Conservation (phyloP, 1,140 invertebrate genomes). For the Drosophila insularis region DNA sequence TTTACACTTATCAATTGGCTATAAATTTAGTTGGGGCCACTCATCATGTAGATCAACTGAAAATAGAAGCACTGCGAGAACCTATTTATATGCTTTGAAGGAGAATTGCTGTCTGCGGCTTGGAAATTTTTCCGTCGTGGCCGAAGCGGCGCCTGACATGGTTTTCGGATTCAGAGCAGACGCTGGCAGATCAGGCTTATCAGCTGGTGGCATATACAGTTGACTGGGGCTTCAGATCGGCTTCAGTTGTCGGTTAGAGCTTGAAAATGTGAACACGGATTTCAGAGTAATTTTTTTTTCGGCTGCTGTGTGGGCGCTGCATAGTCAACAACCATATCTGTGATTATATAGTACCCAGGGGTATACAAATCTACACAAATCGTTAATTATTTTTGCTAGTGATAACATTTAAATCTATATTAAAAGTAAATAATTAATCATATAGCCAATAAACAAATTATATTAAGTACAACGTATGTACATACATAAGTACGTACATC, state of each 20-base stretch:
- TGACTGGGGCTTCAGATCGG: slow-evolving; percentile 9
- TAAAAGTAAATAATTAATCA: slow-evolving; percentile 5
- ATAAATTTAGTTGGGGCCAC: slow-evolving; percentile 47
- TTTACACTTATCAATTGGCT: slow-evolving; percentile 48
- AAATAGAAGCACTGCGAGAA: slow-evolving; percentile 40
- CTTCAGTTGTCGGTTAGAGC: slow-evolving; percentile 56
- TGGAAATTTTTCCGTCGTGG: slow-evolving; percentile 19
- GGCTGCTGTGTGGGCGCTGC: slow-evolving; percentile 26
- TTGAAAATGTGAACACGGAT: slow-evolving; percentile 71
- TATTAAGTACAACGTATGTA: neutral
- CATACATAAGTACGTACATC: neutral
- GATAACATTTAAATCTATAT: slow-evolving; percentile 5
- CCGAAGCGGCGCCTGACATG: slow-evolving; percentile 38
- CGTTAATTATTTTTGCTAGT: neutral
- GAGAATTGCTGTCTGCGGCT: slow-evolving; percentile 12
- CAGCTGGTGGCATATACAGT: slow-evolving; percentile 40
- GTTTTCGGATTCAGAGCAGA: slow-evolving; percentile 22
- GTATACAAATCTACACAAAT: slow-evolving; percentile 14
- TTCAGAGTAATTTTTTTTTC: neutral
- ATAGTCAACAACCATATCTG: slow-evolving; percentile 54
- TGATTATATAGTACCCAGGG: slow-evolving; percentile 51
- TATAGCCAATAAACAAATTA: neutral
- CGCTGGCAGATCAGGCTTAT: slow-evolving; percentile 37
- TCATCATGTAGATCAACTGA: slow-evolving; percentile 26
- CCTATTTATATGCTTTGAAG: slow-evolving; percentile 28